phyloP scores from a whole-genome alignment of 2,113 vertebrate species.

The Lethenteron reissneri region DNA sequence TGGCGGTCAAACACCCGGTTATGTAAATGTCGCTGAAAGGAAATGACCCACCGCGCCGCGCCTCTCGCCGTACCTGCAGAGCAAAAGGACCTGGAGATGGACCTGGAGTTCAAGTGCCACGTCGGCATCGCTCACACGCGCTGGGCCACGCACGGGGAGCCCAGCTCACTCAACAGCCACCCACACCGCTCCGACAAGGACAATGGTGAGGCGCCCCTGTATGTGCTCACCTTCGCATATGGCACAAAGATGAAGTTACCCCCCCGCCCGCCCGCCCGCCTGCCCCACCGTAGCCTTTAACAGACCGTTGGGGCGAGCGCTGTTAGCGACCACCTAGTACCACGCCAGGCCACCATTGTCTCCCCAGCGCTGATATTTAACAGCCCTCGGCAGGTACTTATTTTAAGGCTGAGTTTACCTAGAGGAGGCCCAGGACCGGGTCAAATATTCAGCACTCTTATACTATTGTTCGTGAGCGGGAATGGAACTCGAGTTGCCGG shows the following conservation, averaged over 20 bases:
- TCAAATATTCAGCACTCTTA: too few relatives aligned
- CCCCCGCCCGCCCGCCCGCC: conserved; percentile 10
- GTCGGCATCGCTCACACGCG: conserved; percentile 87
- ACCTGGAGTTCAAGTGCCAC: conserved; percentile 82
- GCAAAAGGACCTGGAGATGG: conserved; percentile 67
- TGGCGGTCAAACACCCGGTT: too few relatives aligned
- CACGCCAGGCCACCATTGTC: neutral
- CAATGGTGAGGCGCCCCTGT: conserved; percentile 38
- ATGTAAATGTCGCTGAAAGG: too few relatives aligned
- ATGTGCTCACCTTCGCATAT: neutral
- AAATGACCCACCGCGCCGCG: too few relatives aligned
- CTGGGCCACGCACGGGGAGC: conserved; percentile 83
- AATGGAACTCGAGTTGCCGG: too few relatives aligned
- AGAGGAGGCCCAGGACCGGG: too few relatives aligned
- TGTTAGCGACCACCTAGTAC: neutral
- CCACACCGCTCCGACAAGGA: conserved; percentile 79
- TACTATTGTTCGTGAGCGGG: too few relatives aligned
- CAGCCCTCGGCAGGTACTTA: too few relatives aligned
- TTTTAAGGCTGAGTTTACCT: too few relatives aligned
- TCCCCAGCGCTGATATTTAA: neutral
- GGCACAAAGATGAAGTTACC: neutral
- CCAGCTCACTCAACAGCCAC: conserved; percentile 75
- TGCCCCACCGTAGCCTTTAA: conserved; percentile 2
- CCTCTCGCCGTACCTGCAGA: conserved; percentile 23
- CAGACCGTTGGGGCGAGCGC: neutral